Base-by-base conservation (phyloP, 2,888 invertebrate species). In the Harpalus rufipes region DNA sequence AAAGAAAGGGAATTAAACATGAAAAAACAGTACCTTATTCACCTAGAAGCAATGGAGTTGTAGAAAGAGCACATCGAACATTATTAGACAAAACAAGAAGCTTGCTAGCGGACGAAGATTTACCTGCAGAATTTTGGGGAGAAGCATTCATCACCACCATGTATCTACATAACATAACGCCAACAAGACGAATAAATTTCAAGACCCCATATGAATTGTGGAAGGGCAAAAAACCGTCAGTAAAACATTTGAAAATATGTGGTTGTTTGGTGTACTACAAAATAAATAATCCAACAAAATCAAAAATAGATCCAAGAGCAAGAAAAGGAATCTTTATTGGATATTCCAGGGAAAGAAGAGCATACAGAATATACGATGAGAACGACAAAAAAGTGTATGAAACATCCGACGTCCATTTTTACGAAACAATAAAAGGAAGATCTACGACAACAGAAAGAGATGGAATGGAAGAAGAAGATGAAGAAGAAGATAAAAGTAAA, bases 291-390 rank as follows among this genome's bases (percentile, higher is more conserved):
- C 58, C 58, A 14, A 58, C 58, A 58, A 58, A 58, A 58, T 58
- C 58, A 58, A 58, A 58, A n/a, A 12, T 58, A 7, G 58, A 58
- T n/a, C 6, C 58, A 6, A 58, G 5, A 58, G 58, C 58, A 16
- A 58, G 16, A 58, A 58, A n/a, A 58, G 58, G 58, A 12, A 58
- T 58, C 1, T 58, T 58, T 58, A 16, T 58, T 58, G 58, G 58
- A 58, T 58, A 58, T 58, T 58, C 58, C 6, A 58, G n/a, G 16
- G 58, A 58, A 58, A 58, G 58, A 58, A 58, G 58, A 58, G 58
- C 58, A 7, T 58, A 58, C 58, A 58, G 58, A 58, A 58, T 58
- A n/a, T 58, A 58, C n/a, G 16, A n/a, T n/a, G n/a, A n/a, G n/a
- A n/a, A n/a, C n/a, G n/a, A 58, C 1, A n/a, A 58, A 58, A n/a